phyloP scores from a whole-genome alignment of 2,888 invertebrate species.

The Drosophila mulleri region DNA sequence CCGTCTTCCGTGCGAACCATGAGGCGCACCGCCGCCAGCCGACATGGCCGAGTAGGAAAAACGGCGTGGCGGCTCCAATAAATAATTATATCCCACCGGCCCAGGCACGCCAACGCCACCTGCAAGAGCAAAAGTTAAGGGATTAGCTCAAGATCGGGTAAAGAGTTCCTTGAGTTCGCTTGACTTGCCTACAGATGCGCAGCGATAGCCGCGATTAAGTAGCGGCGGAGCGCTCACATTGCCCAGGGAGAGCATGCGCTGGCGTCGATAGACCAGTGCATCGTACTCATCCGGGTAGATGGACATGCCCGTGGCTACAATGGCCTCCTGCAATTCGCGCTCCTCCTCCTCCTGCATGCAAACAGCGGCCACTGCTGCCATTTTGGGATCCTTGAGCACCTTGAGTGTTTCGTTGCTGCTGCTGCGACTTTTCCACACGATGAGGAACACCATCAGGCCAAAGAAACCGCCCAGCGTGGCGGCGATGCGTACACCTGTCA shows the following conservation, averaged over 20 bases:
- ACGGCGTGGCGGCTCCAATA: conserved; percentile 89
- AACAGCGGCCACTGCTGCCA: conserved; percentile 92
- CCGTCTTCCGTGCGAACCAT: conserved; percentile 85
- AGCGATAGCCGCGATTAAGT: conserved; percentile 86
- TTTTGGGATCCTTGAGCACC: conserved; percentile 91
- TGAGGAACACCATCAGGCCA: conserved; percentile 95
- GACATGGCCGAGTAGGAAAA: conserved; percentile 86
- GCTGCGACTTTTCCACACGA: conserved; percentile 95
- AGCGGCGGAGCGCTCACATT: conserved; percentile 88
- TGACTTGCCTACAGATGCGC: conserved; percentile 87
- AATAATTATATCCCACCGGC: conserved; percentile 90
- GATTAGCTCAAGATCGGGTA: background rate
- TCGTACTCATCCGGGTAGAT: conserved; percentile 86
- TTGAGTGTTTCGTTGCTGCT: conserved; percentile 90
- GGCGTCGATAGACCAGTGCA: conserved; percentile 86
- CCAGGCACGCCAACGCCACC: conserved; percentile 86
- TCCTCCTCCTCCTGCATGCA: conserved; percentile 91
- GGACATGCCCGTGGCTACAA: conserved; percentile 88
- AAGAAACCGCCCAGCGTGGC: conserved; percentile 96
- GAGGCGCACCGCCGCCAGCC: conserved; percentile 57
- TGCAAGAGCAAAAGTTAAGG: conserved; percentile 53
- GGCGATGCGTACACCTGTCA: conserved; percentile 96
- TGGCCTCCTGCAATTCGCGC: conserved; percentile 90
- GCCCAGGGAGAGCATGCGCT: conserved; percentile 88
- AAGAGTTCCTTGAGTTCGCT: rapidly evolving